Base-by-base conservation (phyloP, 2,888 invertebrate species). In the Cryptocheilus praepositus region DNA sequence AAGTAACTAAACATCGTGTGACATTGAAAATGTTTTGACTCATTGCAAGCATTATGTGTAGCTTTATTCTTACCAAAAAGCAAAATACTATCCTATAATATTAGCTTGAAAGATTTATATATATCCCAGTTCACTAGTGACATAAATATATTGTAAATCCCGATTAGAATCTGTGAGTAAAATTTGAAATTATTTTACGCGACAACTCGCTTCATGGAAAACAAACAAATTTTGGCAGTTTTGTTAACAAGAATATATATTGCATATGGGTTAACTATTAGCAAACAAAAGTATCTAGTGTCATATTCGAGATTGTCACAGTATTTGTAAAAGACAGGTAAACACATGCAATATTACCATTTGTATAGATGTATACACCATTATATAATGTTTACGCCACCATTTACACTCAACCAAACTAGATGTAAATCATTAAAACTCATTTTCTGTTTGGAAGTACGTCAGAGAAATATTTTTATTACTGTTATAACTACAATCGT, bases 381-480 rank as follows among this genome's bases (percentile, higher is more conserved):
- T 18, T 36, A 36, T 36, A 7, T 36, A 36, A 36, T 36, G 36
- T 36, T 36, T 36, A 36, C 36, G 11, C 7, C 36, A 36, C 7
- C 36, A 36, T 44, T 54, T 58, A 59, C 46, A 59, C 55, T 55
- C 43, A 65, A 63, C 25, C 56, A 57, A 52, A 67, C 52, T 62
- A 61, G 54, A 46, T 71, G 44, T 64, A 53, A 51, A 60, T 62
- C 56, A 65, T 57, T 63, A 67, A 54, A 28, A 43, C 46, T 51
- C 51, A 22, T 55, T 54, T 60, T 54, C 57, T 60, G 43, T 67
- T 55, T 60, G 57, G 57, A 65, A 71, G 49, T 61, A 46, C 58
- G 63, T 45, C 74, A 76, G 72, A 77, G 73, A 74, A 73, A 73
- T 79, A 81, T 80, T 76, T 81, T 76, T 80, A 74, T 73, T 72